Evolutionary conservation across 1,140 invertebrate species (phyloP), one percentile per base, ranked within the genome.

Genomic region (Formica exsecta): DNA sequence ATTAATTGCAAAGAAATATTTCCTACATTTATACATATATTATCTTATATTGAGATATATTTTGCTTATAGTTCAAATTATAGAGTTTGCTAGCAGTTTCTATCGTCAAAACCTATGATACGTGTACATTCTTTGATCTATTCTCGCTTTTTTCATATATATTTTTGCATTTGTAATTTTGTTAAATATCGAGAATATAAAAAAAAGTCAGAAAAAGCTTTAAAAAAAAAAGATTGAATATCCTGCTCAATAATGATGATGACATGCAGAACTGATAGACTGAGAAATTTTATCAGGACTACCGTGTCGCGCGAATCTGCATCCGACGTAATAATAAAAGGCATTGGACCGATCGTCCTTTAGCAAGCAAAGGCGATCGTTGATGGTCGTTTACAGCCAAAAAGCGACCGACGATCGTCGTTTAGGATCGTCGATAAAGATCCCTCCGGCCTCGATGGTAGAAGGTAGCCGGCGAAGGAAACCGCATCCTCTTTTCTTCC

Each of bases 341-440:
- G 16, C 13, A 16, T 13, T 16, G 8, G 32, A 22, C 73, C 4
- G 32, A 11, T 0, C 48, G 48, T 19, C 13, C 57, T 41, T 41
- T 16, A 41, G 22, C 25, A 4, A 62, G 54, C 22, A 38, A 61
- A 61, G 5, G 25, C 38, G 16, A 76, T 19, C 22, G 57, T 11
- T 38, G 38, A 44, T 11, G 25, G 2, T 1, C 38, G 22, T 61
- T 75, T 61, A 36, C 38, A n/a, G 9, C 11, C 29, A 25, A 68
- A 66, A 79, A 25, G n/a, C n/a, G 16, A 38, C 3, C 44, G n/a
- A 54, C 36, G 19, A 80, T 70, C 7, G 22, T 70, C 64, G 76
- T 41, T 80, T 70, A 70, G 32, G 76, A 13, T 13, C 19, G 7
- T 62, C 68, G 41, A 44, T 62, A 66, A 62, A 83, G 38, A 59